Evolutionary conservation across 2,113 vertebrate genomes (phyloP), one percentile per base, ranked within the genome.

Genomic region (Caracal caracal): DNA sequence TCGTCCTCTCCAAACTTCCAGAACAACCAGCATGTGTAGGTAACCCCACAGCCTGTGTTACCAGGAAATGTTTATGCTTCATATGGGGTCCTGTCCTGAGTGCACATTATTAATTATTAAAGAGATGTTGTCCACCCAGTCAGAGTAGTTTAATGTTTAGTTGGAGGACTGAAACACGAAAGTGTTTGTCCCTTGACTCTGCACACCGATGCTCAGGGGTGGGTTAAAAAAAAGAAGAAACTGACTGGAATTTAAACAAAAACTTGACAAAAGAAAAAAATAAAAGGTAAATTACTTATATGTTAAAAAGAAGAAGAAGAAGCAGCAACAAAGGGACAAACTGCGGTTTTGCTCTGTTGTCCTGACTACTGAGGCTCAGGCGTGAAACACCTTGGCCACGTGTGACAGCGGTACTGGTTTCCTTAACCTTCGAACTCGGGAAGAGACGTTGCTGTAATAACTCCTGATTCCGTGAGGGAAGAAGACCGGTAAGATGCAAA

Each of bases 101-200:
- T 12, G 33, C 2, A 17, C 0, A 2, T 15, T 37, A 75, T 95
- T 95, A 96, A 93, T 98, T 68, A 97, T 95, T 96, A 94, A 92
- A 65, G 83, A 83, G 53, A 20, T 20, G 5, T 13, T 53, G n/a
- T 66, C 4, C 40, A 7, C 47, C 47, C 83, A 19, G 7, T 66
- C 66, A 61, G 71, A 26, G 56, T 33, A 68, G 92, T 56, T 96
- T 88, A 94, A 84, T 65, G 66, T 86, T 96, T 88, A 66, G 51
- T 65, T 51, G 16, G 56, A 59, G 35, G 73, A 66, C 0, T 89
- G 63, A 88, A 51, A 47, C 84, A 22, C 43, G 4, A 8, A 88
- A 78, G 56, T 1, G 4, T 68, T 73, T 66, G 26, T 84, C 16
- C n/a, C 26, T 68, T 81, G 80, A n/a, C 84, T 94, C 66, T 66